Evolutionary conservation across 1,140 invertebrate species (phyloP).

Genomic region (Vanessa atalanta): DNA sequence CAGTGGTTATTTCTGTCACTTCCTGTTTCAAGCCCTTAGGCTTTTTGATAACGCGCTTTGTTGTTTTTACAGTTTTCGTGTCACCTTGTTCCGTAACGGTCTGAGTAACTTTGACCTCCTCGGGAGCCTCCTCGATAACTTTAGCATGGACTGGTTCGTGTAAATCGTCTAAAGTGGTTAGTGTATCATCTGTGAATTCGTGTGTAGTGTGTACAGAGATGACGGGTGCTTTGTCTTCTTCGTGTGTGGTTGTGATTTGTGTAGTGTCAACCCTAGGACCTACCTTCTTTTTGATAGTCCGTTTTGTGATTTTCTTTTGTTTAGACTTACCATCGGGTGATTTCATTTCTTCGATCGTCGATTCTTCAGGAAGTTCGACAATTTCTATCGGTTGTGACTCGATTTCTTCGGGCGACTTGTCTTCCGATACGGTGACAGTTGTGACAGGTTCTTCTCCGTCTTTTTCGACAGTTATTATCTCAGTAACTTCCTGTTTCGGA

Average conservation of each 20-base stretch:
- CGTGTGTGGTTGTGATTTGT: slow-evolving; percentile 77
- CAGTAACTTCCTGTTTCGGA: slow-evolving; percentile 39
- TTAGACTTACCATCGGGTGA: slow-evolving; percentile 61
- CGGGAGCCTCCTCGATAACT: neutral
- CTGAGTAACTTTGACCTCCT: neutral
- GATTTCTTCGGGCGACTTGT: slow-evolving; percentile 43
- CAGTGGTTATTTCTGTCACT: neutral
- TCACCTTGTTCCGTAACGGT: neutral
- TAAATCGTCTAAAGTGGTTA: neutral
- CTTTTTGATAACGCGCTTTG: slow-evolving; percentile 10
- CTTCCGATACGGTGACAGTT: neutral
- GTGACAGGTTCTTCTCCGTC: slow-evolving; percentile 51
- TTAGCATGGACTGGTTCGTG: neutral
- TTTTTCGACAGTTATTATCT: slow-evolving; percentile 76
- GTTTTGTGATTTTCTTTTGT: slow-evolving; percentile 66
- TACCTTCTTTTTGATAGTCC: slow-evolving; percentile 57
- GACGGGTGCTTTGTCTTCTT: slow-evolving; percentile 39
- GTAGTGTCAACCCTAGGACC: slow-evolving; percentile 37
- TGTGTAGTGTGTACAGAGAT: slow-evolving; percentile 14
- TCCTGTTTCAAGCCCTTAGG: neutral
- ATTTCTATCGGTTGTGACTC: too few relatives aligned
- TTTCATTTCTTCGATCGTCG: neutral
- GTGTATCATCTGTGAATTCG: neutral
- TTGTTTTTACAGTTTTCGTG: neutral
- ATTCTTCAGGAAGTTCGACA: slow-evolving; percentile 22